A percentile compares a stretch with the other conserved stretches of the same genome.
Conservation (phyloP, 2,113 vertebrate genomes). For the crab-eating macaque (Macaca fascicularis) region T2T-MFA8v1.1 NC_088380.1:129028501-129029000, state of each 20-base stretch:
- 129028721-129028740: not conserved
- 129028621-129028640: not conserved
- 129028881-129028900: not conserved
- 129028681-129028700: not conserved
- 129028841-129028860: not conserved
- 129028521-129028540: not conserved
- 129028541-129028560: constrained; percentile 4
- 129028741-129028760: not conserved
- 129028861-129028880: not conserved
- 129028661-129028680: not conserved
- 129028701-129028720: not conserved
- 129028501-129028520: constrained; percentile 20
- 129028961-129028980: not conserved
- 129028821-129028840: not conserved
- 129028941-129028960: not conserved
- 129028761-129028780: not conserved
- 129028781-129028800: not conserved
- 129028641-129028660: not conserved
- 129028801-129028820: not conserved
- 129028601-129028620: not conserved
- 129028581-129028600: not conserved
- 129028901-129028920: not conserved
- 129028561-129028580: not conserved
- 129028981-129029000: not conserved
- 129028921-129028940: not conserved